Evolutionary conservation across 2,888 invertebrate genomes (phyloP), one percentile per base, ranked within the genome.

Genomic region (Acanthacorydalis orientalis): DNA sequence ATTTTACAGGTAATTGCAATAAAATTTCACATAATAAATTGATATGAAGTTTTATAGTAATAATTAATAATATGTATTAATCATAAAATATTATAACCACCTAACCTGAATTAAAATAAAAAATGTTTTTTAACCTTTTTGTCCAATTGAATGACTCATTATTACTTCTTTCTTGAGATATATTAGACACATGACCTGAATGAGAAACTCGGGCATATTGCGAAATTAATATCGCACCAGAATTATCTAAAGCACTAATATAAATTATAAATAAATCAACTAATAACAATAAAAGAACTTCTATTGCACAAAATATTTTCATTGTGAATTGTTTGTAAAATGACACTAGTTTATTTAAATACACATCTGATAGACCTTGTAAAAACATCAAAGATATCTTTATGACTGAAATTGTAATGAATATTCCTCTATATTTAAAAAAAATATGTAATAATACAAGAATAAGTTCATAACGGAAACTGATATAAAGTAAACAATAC

Each of bases 181-280:
- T 4, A 23, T 23, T 23, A 12, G 43, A 40, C n/a, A 43, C 10
- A 32, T 53, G 44, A 16, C 62, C 63, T 59, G 62, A 65, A 52
- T 55, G 58, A 7, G 63, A 57, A 34, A 65, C 65, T 57, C 62
- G 64, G 4, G 64, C 59, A 51, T 65, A 65, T 42, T 62, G 60
- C 1, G 62, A 57, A 51, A 59, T 58, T 46, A 57, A 51, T 50
- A 58, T 51, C 4, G 55, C 51, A 2, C 57, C 52, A 46, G 56
- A 53, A 49, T 57, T 53, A 15, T 49, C 42, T 23, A 55, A 51
- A 49, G 57, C 46, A 52, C 52, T 58, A 53, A 53, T 54, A 38
- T 51, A 46, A 15, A 52, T 43, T 43, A 52, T 48, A 15, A 49
- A 51, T 49, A 48, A 48, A 41, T 42, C 49, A 43, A 51, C 46